phyloP scores from a whole-genome alignment of 2,113 vertebrate species.

The Nannospalax galili region DNA sequence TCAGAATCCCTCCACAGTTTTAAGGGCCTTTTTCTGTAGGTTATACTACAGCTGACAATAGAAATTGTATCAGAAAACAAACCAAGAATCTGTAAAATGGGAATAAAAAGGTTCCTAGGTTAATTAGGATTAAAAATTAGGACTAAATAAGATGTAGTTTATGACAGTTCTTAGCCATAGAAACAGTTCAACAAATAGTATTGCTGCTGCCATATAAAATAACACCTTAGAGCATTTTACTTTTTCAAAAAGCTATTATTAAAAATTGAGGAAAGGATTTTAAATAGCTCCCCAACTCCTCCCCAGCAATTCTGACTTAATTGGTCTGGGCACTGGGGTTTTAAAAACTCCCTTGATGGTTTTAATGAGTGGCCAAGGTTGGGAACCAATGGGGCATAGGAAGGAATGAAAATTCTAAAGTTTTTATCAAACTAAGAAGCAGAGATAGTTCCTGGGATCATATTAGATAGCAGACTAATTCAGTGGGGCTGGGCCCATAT shows the following conservation, averaged over 20 bases:
- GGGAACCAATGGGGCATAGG: background rate
- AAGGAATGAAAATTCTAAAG: background rate
- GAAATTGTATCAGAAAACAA: conserved; percentile 21
- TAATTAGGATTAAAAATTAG: background rate
- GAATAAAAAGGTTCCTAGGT: background rate
- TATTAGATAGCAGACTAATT: conserved; percentile 11
- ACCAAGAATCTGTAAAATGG: background rate
- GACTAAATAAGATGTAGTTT: background rate
- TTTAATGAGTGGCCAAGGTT: background rate
- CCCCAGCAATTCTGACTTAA: conserved; percentile 24
- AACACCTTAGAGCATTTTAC: background rate
- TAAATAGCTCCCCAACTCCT: background rate
- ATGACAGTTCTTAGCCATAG: background rate
- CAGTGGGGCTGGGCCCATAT: no score
- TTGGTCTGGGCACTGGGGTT: background rate
- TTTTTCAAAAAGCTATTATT: conserved; percentile 16
- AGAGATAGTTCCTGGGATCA: background rate
- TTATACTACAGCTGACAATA: background rate
- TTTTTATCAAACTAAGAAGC: background rate
- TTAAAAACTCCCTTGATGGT: background rate
- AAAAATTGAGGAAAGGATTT: conserved; percentile 26
- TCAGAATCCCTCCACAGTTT: background rate
- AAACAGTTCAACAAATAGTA: conserved; percentile 27
- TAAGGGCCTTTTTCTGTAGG: conserved; percentile 1
- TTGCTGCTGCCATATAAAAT: background rate